Base-by-base conservation (phyloP, 2,888 invertebrate genomes). In the Cataglyphis rosenhaueri region DNA sequence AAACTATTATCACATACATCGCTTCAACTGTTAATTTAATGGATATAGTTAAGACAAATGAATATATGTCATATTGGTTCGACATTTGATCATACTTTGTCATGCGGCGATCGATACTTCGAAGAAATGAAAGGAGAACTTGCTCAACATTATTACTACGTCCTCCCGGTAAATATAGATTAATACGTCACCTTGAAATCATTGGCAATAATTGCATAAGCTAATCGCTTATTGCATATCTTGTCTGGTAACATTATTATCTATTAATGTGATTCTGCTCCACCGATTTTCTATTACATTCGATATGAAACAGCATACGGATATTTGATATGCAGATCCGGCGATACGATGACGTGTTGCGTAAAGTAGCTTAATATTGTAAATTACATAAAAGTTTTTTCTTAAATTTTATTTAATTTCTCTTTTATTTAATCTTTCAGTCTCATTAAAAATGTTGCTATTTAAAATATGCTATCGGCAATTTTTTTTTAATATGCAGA, bases 41-140 rank as follows among this genome's bases (percentile, higher is more conserved):
- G n/a, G 41, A 38, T 38, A 38, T 12, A 57, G 8, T 38, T 35
- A 15, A 29, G 4, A 15, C 18, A 12, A 52, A 9, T 10, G n/a
- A 62, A 35, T 5, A 5, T 10, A 2, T 10, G 21, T 64, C 41
- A 38, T 64, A 38, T 38, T 12, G n/a, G 6, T 38, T 21, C 12
- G 21, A 25, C 21, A 64, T 18, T 61, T 29, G 18, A 32, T 29
- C 29, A 61, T 35, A 21, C 10, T 35, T 21, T 5, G 15, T n/a
- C 73, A 57, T 2, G 1, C 48, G 29, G 44, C 57, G 1, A 83
- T 59, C 38, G 5, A 83, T 64, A 29, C 75, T 29, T 68, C 57
- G 82, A 71, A 82, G 70, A 41, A 68, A 81, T 21, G 75, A 59
- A 76, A 65, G 57, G 32, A 41, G n/a, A 76, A 57, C 57, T 75